Evolutionary conservation across 1,140 invertebrate species (phyloP).

Genomic region (Megalonaias nervosa): DNA sequence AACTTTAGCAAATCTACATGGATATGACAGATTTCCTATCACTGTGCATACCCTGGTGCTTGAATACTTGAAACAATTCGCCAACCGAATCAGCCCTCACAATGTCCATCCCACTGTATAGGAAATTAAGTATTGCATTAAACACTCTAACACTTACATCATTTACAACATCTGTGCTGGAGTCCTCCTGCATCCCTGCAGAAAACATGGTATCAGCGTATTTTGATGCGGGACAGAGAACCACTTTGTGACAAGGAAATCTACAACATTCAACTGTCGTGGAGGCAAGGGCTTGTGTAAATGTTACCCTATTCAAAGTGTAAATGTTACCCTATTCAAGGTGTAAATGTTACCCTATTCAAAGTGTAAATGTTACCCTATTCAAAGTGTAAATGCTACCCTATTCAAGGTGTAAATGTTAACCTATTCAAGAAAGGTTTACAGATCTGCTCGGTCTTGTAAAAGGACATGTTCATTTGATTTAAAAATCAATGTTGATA

Average conservation of each 20-base stretch:
- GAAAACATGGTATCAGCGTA: slow-evolving; percentile 63
- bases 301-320: no score
- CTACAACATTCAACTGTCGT: slow-evolving; percentile 39
- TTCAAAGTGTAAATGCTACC: no score
- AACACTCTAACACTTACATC: slow-evolving; percentile 37
- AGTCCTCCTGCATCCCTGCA: slow-evolving; percentile 48
- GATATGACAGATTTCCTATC: slow-evolving; percentile 8
- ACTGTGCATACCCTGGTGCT: slow-evolving; percentile 14
- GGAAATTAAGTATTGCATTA: slow-evolving; percentile 37
- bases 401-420: no score
- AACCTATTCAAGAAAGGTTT: no score
- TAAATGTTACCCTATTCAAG: no score
- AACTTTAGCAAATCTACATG: not conserved
- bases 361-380: no score
- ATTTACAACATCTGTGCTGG: slow-evolving; percentile 31
- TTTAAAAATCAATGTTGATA: no score
- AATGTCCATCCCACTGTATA: slow-evolving; percentile 42
- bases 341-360: no score
- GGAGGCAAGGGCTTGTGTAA: no score
- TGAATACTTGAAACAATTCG: slow-evolving; percentile 84
- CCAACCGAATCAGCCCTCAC: slow-evolving; percentile 78
- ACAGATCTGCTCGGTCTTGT: no score
- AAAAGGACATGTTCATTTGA: no score
- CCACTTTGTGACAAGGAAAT: slow-evolving; percentile 51
- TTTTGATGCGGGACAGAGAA: slow-evolving; percentile 49